Base-by-base conservation (phyloP, 1,140 invertebrate species). In the Lasioglossum albipes region DNA sequence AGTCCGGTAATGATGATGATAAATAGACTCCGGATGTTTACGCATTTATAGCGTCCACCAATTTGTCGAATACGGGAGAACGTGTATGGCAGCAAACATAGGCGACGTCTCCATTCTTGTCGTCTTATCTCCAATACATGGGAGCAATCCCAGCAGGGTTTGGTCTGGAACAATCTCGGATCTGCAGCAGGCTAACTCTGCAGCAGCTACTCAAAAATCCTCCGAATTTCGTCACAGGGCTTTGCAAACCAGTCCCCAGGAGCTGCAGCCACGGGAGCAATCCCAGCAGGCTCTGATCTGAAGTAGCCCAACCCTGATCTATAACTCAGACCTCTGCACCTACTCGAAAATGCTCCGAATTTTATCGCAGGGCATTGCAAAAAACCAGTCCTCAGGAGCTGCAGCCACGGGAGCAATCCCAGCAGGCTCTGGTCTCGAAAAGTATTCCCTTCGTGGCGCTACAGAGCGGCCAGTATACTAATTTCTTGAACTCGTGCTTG, bases 401-500 rank as follows among this genome's bases (percentile, higher is more conserved):
- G 18, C 3, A 57, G 18, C 57, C 20, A 6, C 57, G 20, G 7
- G 57, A n/a, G 18, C 57, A 7, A 20, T 59, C 57, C 20, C 57
- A 59, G 20, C 57, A 22, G 20, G 20, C n/a, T n/a, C 57, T 20
- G 22, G 13, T n/a, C 45, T 16, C 41, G 61, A n/a, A 74, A 64
- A 45, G 10, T 36, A 69, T 18, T 54, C 52, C 31, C 7, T 7
- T 49, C 10, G 7, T 16, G 16, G n/a, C 27, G 2, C 62, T 45
- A 72, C 41, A 65, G 31, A 41, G 22, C 59, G 22, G 2, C 68
- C 52, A 61, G 45, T 57, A 54, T 22, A 41, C 77, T 74, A 74
- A 73, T 80, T 75, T 65, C 78, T 75, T 9, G 64, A 75, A 67
- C 71, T 36, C 52, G 52, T 20, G 54, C 70, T 80, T 57, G 78